Conservation (phyloP, 37 sponge, comb jelly and placozoan genomes). For the Spongilla lacustris region DNA sequence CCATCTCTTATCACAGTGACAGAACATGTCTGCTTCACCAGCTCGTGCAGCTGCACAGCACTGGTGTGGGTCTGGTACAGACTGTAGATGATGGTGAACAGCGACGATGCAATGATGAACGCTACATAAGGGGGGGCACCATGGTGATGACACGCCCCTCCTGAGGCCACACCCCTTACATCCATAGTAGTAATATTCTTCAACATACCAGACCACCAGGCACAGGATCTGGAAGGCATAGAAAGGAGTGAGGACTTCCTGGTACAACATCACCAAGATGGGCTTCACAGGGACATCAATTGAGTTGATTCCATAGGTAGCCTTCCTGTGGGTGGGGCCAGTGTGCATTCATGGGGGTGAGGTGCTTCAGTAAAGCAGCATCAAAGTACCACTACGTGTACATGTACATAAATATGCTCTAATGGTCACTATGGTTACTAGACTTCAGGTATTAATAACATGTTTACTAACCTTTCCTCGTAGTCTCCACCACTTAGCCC, state of each 20-base stretch:
- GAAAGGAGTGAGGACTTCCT: constrained; percentile 82
- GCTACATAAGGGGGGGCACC: constrained; percentile 33
- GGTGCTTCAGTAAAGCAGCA: too few species aligned
- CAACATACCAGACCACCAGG: constrained; percentile 63
- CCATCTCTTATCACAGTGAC: constrained; percentile 58
- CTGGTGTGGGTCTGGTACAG: constrained; percentile 51
- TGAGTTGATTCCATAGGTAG: constrained; percentile 35
- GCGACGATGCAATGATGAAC: constrained; percentile 60
- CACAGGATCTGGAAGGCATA: constrained; percentile 71
- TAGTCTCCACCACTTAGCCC: constrained; percentile 31
- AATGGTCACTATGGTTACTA: too few species aligned
- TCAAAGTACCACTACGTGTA: too few species aligned
- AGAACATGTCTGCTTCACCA: constrained; percentile 29
- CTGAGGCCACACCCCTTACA: not conserved
- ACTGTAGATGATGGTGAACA: constrained; percentile 46
- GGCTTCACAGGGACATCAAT: constrained; percentile 79
- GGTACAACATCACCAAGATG: constrained; percentile 40
- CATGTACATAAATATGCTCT: too few species aligned
- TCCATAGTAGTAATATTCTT: constrained; percentile 77
- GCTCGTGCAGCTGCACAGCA: constrained; percentile 58
- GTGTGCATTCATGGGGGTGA: too few species aligned
- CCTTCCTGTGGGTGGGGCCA: not conserved
- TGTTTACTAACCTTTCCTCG: constrained; percentile 9
- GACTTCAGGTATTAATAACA: too few species aligned
- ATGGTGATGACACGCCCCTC: not conserved